phyloP scores from a whole-genome alignment of 2,797 vertebrate genomes.

The Chloroceryle amazona region DNA sequence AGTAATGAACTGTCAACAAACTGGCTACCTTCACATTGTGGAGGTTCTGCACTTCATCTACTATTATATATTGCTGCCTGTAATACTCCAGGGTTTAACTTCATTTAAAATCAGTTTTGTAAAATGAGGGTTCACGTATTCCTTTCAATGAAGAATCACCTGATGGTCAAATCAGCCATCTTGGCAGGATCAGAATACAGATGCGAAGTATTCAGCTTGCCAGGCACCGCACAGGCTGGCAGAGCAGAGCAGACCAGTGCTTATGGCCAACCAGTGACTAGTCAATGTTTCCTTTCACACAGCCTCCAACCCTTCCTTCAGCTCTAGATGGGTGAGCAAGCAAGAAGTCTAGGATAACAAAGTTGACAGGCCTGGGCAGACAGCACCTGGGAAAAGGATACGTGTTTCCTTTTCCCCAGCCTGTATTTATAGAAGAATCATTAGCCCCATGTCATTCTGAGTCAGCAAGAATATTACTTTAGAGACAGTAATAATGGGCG shows the following conservation, averaged over 20 bases:
- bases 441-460: background rate
- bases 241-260: background rate
- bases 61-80: background rate
- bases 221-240: background rate
- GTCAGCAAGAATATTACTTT: background rate
- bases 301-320: background rate
- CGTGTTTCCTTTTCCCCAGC: background rate
- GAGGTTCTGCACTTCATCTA: background rate
- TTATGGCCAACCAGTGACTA: background rate
- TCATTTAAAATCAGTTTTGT: background rate
- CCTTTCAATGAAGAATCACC: background rate
- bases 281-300: background rate
- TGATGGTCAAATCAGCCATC: background rate
- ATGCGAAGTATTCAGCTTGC: background rate
- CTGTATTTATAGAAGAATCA: background rate
- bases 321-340: background rate
- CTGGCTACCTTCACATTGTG: background rate
- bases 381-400: background rate
- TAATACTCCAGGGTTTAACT: background rate
- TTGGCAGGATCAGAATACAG: background rate
- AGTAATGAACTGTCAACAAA: background rate
- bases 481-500: background rate
- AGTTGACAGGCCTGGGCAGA: background rate
- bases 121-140: background rate
- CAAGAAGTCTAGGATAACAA: background rate